A percentile compares a stretch with the other conserved stretches of the same genome.
These are phyloP conservation scores for Zosterops hypoxanthus DNA, from an alignment of 2,113 vertebrate genomes.

Conservation along the genomic window DNA sequence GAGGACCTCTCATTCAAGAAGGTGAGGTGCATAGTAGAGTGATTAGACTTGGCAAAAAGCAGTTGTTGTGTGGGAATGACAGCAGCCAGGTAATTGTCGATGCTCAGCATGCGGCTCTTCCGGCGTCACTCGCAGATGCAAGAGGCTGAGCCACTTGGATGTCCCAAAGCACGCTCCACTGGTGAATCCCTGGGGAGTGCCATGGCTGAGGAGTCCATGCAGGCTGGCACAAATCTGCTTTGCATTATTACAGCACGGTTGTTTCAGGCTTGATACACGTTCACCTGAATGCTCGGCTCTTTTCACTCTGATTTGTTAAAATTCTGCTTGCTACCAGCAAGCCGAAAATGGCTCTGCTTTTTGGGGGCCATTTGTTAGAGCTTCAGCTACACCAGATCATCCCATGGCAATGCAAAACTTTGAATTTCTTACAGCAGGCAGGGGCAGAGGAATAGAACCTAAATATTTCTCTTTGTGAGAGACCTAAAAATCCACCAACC, in stretches of 20 bases:
- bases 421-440: background rate
- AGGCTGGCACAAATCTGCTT: background rate
- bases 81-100: background rate
- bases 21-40: background rate
- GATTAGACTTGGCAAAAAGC: conserved; percentile 38
- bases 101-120: background rate
- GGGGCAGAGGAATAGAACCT: background rate
- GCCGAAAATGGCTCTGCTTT: background rate
- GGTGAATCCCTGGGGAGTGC: background rate
- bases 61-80: background rate
- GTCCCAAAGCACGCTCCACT: fast-evolving
- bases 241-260: background rate
- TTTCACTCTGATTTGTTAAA: background rate
- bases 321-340: background rate
- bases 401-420: background rate
- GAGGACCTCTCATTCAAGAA: conserved; percentile 41
- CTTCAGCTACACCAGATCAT: background rate
- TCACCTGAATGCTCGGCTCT: background rate
- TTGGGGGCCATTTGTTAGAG: background rate
- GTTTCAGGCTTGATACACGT: background rate
- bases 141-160: background rate
- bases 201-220: background rate
- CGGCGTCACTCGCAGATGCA: background rate
- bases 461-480: background rate
- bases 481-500: background rate